Evolutionary conservation across 1,140 invertebrate genomes (phyloP), one percentile per base, ranked within the genome.

Genomic region (Sycophila sp.): DNA sequence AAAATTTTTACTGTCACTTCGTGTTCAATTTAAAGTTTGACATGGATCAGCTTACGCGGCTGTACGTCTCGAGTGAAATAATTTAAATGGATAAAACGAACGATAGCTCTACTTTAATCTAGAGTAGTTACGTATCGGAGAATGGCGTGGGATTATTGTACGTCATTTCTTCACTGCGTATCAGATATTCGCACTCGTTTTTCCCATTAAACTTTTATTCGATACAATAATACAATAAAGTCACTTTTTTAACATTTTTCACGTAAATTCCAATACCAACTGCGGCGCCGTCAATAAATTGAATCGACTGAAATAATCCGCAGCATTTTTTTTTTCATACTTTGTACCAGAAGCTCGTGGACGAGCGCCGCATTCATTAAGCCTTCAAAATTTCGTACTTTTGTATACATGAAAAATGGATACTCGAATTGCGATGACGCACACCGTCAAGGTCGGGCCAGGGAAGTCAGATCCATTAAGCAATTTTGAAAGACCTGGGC

Each of bases 71-170:
- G 36, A 30, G 30, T 22, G 32, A 45, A 56, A 40, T 32, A 56
- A 67, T 67, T 55, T 58, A 66, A 24, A 53, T n/a, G 15, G 28
- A 67, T 56, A 45, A 67, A 47, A 45, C 53, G 38, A 34, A 30
- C 1, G 38, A 67, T 59, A 55, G 65, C 19, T 49, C 64, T 36
- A 38, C 36, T 40, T 30, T 30, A 51, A 65, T 53, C 32, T 19
- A 49, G 15, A n/a, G 5, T 60, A 4, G 24, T 7, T 45, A 19
- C 40, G 38, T n/a, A n/a, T n/a, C 42, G 42, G 17, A n/a, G 13
- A 8, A 3, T 15, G 56, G n/a, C 13, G 15, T 2, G 42, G 42
- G 24, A 47, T n/a, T 47, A 47, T 47, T 47, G 24, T 47, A 22
- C 42, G 19, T 47, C 13, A 47, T 40, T 4, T 47, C n/a, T 22